Conservation (phyloP, 2,888 invertebrate species). For the Labia minor region DNA sequence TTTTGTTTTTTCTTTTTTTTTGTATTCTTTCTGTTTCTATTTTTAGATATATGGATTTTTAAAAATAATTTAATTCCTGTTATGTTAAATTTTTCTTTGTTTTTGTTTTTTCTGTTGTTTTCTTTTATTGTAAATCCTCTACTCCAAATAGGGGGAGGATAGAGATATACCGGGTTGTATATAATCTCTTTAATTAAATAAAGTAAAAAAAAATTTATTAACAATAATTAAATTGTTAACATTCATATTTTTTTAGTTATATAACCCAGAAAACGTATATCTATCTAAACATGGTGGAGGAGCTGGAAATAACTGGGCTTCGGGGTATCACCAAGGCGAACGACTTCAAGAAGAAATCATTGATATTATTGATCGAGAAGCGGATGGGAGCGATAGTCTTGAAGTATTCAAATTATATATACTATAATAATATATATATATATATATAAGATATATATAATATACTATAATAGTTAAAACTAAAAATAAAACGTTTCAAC, state of each 20-base stretch:
- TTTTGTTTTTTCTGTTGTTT: too few relatives aligned
- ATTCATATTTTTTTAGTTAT: slow-evolving; percentile 59
- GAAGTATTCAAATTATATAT: slow-evolving; percentile 61
- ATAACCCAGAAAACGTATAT: slow-evolving; percentile 96
- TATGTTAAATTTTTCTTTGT: too few relatives aligned
- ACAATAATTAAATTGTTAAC: not conserved
- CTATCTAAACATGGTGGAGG: slow-evolving; percentile 95
- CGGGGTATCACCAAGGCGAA: slow-evolving; percentile 88
- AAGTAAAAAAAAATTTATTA: not conserved
- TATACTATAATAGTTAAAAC: too few relatives aligned
- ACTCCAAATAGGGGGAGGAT: too few relatives aligned
- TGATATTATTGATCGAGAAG: slow-evolving; percentile 96
- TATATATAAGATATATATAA: too few relatives aligned
- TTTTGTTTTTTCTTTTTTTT: too few relatives aligned
- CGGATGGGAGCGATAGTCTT: slow-evolving; percentile 95
- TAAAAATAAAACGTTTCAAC: slow-evolving; percentile 9
- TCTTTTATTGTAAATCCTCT: too few relatives aligned
- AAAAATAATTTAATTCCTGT: too few relatives aligned
- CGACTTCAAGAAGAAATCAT: slow-evolving; percentile 90
- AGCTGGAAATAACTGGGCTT: slow-evolving; percentile 99
- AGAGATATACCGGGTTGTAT: too few relatives aligned
- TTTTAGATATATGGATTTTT: too few relatives aligned
- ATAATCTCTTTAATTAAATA: too few relatives aligned
- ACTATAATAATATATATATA: not conserved
- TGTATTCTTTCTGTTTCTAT: too few relatives aligned